A percentile compares a stretch with the other conserved stretches of the same genome.
phyloP scores from a whole-genome alignment of 2,113 vertebrate genomes.

The Otus sunia region DNA sequence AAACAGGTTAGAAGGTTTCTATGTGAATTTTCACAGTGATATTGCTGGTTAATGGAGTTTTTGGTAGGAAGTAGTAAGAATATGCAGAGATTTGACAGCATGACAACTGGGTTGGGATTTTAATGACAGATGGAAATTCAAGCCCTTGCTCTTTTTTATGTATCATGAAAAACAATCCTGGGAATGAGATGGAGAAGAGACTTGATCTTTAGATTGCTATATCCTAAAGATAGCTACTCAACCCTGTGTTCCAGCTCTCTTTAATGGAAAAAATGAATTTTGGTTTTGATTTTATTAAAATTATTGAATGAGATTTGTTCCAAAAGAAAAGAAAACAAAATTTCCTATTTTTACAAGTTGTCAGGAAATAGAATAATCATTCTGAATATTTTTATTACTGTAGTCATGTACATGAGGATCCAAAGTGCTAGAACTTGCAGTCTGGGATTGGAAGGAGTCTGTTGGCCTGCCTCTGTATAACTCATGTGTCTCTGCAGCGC shows the following conservation, averaged over 20 bases:
- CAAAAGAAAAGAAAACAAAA: not conserved
- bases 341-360: not conserved
- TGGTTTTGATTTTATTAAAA: not conserved
- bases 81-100: not conserved
- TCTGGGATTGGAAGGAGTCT: not conserved
- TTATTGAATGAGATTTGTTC: not conserved
- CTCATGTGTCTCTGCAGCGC: not conserved
- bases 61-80: not conserved
- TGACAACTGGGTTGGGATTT: not conserved
- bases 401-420: not conserved
- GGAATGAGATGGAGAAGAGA: not conserved
- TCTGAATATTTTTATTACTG: not conserved
- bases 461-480: not conserved
- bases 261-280: not conserved
- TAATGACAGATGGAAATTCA: not conserved
- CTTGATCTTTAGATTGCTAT: not conserved
- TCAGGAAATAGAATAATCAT: not conserved
- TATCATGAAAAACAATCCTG: not conserved
- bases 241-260: not conserved
- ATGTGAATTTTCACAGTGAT: not conserved
- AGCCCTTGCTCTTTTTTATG: not conserved
- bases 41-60: not conserved
- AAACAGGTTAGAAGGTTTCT: not conserved
- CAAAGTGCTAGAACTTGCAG: not conserved
- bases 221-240: not conserved